A percentile compares a stretch with the other conserved stretches of the same genome.
phyloP scores from a whole-genome alignment of 2,888 invertebrate genomes.

The Sphaerophoria taeniata region DNA sequence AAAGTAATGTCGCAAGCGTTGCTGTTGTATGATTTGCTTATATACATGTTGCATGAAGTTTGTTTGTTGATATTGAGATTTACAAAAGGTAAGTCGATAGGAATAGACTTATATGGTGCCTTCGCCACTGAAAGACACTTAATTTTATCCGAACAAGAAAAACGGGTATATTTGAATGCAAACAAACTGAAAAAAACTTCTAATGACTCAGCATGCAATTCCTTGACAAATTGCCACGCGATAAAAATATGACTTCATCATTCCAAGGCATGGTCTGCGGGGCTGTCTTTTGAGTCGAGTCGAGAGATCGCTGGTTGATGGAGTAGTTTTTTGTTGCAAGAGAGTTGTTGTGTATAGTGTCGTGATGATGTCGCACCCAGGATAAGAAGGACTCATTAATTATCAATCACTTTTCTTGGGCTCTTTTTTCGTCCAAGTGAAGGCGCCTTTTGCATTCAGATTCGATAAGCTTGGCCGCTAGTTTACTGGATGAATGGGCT shows the following conservation, averaged over 20 bases:
- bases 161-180: neutral
- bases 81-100: too few relatives aligned
- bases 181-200: neutral
- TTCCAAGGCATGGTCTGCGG: conserved; percentile 33
- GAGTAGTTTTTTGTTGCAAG: conserved; percentile 28
- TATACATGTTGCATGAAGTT: too few relatives aligned
- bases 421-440: conserved; percentile 21
- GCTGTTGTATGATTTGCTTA: too few relatives aligned
- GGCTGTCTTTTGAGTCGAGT: neutral
- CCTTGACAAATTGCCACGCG: conserved; percentile 70
- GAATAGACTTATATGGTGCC: too few relatives aligned
- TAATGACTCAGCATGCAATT: conserved; percentile 70
- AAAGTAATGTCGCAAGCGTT: too few relatives aligned
- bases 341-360: conserved; percentile 37
- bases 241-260: conserved; percentile 72
- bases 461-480: conserved; percentile 26
- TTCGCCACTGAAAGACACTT: conserved; percentile 45
- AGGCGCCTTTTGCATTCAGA: conserved; percentile 47
- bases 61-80: too few relatives aligned
- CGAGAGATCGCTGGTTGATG: neutral
- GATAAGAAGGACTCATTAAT: conserved; percentile 73
- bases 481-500: neutral
- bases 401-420: conserved; percentile 66
- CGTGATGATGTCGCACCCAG: conserved; percentile 61
- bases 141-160: conserved; percentile 13